A percentile compares a stretch with the other conserved stretches of the same genome.
phyloP scores from a whole-genome alignment of 1,140 invertebrate genomes.

The Drosophila sechellia region DNA sequence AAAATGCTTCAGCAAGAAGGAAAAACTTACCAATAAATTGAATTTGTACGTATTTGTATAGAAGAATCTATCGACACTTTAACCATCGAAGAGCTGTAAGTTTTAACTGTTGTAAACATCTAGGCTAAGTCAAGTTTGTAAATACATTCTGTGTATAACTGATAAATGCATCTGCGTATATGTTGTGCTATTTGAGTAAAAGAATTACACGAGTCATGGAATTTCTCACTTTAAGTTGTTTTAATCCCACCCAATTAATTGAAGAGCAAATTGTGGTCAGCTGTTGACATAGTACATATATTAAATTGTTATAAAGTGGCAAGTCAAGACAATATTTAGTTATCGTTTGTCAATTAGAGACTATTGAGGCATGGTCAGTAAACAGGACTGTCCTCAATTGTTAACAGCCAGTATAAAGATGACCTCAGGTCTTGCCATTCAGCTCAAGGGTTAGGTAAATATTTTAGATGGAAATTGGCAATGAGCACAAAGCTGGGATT shows the following conservation, averaged over 20 bases:
- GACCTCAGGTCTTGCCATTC: not conserved
- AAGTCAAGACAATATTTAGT: not conserved
- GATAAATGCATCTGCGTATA: conserved; percentile 14
- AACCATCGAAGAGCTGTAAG: conserved; percentile 70
- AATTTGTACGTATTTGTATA: conserved; percentile 43
- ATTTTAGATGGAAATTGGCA: conserved; percentile 11
- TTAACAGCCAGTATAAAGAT: not conserved
- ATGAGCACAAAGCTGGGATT: not conserved
- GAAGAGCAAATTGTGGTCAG: conserved; percentile 6
- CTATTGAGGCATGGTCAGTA: not conserved
- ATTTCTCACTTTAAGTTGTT: conserved; percentile 20
- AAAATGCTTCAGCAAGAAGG: conserved; percentile 12
- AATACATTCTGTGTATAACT: conserved; percentile 16
- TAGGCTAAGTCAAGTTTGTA: conserved; percentile 46
- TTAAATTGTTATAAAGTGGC: conserved; percentile 4
- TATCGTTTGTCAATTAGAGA: not conserved
- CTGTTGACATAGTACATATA: conserved; percentile 35
- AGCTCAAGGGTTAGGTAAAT: not conserved
- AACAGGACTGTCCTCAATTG: no score
- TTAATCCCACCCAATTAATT: conserved; percentile 2
- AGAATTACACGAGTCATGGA: conserved; percentile 16
- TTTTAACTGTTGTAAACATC: conserved; percentile 68
- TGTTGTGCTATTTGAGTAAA: conserved; percentile 20
- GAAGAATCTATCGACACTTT: conserved; percentile 26
- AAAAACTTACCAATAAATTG: conserved; percentile 40